These are phyloP conservation scores for Gryllus bimaculatus DNA, from an alignment of 1,140 invertebrate species.

Conservation along the genomic window DNA sequence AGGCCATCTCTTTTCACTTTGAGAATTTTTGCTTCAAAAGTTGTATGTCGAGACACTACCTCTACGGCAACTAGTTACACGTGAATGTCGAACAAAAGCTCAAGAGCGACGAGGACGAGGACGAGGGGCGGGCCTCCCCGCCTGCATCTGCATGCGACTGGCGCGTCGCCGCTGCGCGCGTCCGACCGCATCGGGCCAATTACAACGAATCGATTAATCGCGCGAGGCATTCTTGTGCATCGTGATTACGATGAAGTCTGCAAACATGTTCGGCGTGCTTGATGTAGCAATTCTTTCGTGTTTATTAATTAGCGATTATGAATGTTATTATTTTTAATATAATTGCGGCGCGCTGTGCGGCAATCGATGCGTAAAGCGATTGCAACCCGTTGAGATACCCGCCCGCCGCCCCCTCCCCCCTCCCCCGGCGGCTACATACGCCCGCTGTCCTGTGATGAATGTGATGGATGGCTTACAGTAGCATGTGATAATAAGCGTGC, in stretches of 20 bases:
- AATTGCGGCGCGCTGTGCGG: not conserved
- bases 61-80: no score
- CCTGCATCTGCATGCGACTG: no score
- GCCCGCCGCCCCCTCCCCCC: no score
- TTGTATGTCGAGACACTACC: no score
- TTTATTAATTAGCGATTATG: not conserved
- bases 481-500: slow-evolving; percentile 1
- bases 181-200: not conserved
- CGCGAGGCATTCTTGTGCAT: not conserved
- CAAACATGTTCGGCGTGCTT: slow-evolving; percentile 3
- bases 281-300: not conserved
- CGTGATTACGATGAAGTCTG: slow-evolving; percentile 1
- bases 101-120: no score
- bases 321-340: not conserved
- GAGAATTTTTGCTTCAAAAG: no score
- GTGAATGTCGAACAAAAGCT: no score
- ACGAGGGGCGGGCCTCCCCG: no score
- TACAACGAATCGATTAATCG: not conserved
- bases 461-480: not conserved
- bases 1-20: no score
- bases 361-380: not conserved
- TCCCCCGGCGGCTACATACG: not conserved
- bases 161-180: no score
- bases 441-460: not conserved
- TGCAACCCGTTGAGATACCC: not conserved